phyloP scores from a whole-genome alignment of 1,140 invertebrate genomes.

The Melipona quadrifasciata region DNA sequence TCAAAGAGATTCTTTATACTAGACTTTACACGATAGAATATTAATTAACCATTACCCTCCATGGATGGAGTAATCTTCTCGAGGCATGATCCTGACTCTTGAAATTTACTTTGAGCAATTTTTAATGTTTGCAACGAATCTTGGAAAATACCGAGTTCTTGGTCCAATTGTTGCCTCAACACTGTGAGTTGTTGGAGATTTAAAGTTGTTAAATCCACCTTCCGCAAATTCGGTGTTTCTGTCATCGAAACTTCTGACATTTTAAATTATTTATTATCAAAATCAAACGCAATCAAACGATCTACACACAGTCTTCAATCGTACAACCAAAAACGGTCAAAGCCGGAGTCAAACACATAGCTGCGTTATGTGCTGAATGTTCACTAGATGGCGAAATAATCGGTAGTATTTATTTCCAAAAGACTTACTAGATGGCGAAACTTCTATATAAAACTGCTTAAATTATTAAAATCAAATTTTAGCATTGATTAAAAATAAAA shows the following conservation, averaged over 20 bases:
- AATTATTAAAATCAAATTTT: not conserved
- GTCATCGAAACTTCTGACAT: constrained; percentile 84
- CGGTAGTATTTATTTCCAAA: no score
- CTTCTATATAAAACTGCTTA: not conserved
- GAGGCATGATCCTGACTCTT: constrained; percentile 92
- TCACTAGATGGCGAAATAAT: not conserved
- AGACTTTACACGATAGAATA: not conserved
- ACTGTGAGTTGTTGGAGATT: constrained; percentile 90
- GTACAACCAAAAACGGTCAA: constrained; percentile 57
- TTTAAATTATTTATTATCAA: constrained; percentile 54
- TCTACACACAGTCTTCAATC: not conserved
- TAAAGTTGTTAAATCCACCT: constrained; percentile 90
- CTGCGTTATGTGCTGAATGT: not conserved
- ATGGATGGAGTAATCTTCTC: constrained; percentile 89
- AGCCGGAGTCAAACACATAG: not conserved
- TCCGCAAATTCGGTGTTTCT: constrained; percentile 85
- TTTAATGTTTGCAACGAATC: constrained; percentile 94
- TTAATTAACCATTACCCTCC: constrained; percentile 82
- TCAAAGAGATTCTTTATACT: not conserved
- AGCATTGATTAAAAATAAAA: no score
- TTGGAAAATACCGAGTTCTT: constrained; percentile 93
- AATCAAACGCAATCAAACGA: not conserved
- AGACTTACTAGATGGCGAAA: no score
- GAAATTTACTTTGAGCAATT: constrained; percentile 94
- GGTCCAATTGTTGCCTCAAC: constrained; percentile 93